These are phyloP conservation scores for Narcine bancroftii DNA, from an alignment of 2,113 vertebrate genomes.

Conservation along the genomic window DNA sequence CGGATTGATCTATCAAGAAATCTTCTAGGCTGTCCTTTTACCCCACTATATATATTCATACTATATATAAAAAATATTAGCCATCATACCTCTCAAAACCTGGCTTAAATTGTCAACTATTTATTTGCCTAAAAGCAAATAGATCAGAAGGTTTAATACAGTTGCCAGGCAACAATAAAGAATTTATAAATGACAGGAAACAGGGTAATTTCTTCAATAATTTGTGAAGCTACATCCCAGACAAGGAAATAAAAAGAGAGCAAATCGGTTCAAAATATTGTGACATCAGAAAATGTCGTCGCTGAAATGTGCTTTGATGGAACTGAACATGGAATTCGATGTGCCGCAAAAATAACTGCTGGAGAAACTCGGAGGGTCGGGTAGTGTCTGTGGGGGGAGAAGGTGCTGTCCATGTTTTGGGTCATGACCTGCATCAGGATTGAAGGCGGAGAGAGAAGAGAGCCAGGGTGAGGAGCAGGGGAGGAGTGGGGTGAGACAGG, in stretches of 20 bases:
- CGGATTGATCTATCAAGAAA: not conserved
- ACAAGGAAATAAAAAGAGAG: not conserved
- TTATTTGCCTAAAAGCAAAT: not conserved
- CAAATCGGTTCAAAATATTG: not conserved
- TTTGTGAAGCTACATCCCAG: not conserved
- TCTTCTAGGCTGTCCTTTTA: not conserved
- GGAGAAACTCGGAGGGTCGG: too few relatives aligned
- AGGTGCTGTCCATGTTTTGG: too few relatives aligned
- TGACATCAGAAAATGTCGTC: too few relatives aligned
- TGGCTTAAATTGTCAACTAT: constrained; percentile 24
- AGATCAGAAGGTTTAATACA: not conserved
- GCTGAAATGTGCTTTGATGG: too few relatives aligned
- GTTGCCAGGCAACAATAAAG: constrained; percentile 14
- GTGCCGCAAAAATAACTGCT: too few relatives aligned
- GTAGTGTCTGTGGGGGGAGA: too few relatives aligned
- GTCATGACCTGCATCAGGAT: too few relatives aligned
- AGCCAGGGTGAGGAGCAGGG: too few relatives aligned
- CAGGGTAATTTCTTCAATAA: not conserved
- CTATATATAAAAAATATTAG: not conserved
- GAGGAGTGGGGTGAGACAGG: too few relatives aligned
- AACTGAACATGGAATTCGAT: too few relatives aligned
- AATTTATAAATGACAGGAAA: not conserved
- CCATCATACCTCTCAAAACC: not conserved
- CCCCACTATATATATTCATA: not conserved
- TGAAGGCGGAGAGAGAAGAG: too few relatives aligned